Percentiles rank a stretch among this genome's conserved stretches.
Evolutionary conservation across 2,113 vertebrate species (phyloP).

Genomic region (Protobothrops flavoviridis): DNA sequence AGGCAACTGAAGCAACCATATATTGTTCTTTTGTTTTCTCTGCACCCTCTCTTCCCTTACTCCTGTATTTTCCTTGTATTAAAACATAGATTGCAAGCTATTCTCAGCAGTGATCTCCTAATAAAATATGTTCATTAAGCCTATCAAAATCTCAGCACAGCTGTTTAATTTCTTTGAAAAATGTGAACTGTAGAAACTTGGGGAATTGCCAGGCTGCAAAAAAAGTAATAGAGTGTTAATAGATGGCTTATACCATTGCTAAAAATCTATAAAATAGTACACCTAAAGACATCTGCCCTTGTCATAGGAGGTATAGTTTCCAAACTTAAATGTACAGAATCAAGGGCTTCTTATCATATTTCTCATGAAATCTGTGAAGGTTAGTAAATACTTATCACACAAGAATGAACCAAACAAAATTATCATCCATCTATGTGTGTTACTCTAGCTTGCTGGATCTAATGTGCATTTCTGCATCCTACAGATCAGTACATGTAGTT

Average conservation of each 20-base stretch:
- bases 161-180: neutral
- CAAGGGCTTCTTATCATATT: neutral
- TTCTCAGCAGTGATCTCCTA: neutral
- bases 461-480: neutral
- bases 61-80: neutral
- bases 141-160: neutral
- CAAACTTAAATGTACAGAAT: neutral
- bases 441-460: neutral
- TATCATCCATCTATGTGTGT: neutral
- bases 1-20: neutral
- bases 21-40: neutral
- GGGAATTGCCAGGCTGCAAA: neutral
- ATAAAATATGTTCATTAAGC: neutral
- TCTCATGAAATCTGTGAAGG: neutral
- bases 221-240: neutral
- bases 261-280: neutral
- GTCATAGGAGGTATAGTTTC: neutral
- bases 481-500: neutral
- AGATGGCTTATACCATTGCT: neutral
- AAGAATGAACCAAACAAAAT: neutral
- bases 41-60: neutral
- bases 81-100: neutral
- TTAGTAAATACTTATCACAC: neutral
- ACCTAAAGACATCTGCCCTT: neutral
- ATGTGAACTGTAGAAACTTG: neutral